Conservation (phyloP, 2,797 vertebrate species). For the Choloepus didactylus region DNA sequence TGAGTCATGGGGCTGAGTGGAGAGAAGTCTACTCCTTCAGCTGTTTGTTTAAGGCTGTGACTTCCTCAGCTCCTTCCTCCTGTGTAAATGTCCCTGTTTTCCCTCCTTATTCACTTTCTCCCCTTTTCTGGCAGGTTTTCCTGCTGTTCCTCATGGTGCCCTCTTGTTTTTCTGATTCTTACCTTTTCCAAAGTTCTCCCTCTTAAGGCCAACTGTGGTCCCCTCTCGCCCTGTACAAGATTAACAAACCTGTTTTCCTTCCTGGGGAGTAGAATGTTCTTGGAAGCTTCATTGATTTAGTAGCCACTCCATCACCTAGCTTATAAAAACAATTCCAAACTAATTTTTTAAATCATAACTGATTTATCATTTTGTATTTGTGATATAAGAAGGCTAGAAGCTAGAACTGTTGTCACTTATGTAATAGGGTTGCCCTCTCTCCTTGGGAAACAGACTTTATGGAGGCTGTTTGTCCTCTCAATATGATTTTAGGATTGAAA, state of each 20-base stretch:
- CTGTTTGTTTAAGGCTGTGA: constrained; percentile 58
- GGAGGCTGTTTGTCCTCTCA: constrained; percentile 54
- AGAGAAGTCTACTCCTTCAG: constrained; percentile 63
- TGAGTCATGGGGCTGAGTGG: constrained; percentile 66
- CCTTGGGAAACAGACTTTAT: constrained; percentile 37
- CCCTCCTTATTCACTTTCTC: constrained; percentile 43
- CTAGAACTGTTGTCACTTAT: constrained; percentile 58
- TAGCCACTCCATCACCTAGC: constrained; percentile 59
- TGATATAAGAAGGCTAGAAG: constrained; percentile 72
- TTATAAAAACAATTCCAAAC: constrained; percentile 70
- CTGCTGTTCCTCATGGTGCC: constrained; percentile 56
- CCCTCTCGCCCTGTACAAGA: constrained; percentile 56
- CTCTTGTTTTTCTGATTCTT: constrained; percentile 72
- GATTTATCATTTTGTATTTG: constrained; percentile 76
- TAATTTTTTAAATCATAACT: constrained; percentile 61
- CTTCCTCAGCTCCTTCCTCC: constrained; percentile 72
- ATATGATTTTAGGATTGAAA: constrained; percentile 54
- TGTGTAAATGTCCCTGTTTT: constrained; percentile 75
- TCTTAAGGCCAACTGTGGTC: constrained; percentile 39
- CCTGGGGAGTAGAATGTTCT: constrained; percentile 64
- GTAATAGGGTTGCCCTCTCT: constrained; percentile 43
- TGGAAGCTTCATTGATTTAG: constrained; percentile 67
- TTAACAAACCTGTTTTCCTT: constrained; percentile 68
- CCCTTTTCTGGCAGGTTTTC: constrained; percentile 63
- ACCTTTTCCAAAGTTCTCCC: constrained; percentile 74